Conservation (phyloP, 2,888 invertebrate genomes). For the Morpho deidamia region DNA sequence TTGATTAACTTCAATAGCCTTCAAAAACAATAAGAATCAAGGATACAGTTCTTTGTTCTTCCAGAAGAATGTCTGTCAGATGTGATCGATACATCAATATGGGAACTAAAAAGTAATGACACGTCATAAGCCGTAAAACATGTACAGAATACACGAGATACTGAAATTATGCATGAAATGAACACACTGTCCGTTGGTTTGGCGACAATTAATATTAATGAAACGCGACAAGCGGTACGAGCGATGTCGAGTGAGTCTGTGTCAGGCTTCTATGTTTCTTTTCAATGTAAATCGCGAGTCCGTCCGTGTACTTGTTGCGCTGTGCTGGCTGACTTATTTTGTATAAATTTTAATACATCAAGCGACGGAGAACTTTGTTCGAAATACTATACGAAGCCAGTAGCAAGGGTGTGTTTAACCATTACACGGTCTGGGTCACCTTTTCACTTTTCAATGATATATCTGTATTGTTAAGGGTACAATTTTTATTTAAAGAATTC, state of each 20-base stretch:
- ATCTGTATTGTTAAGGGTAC: no score
- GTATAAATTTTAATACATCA: slow-evolving; percentile 4
- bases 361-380: no score
- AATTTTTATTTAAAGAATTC: no score
- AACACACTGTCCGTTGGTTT: slow-evolving; percentile 56
- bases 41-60: no score
- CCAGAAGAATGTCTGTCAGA: no score
- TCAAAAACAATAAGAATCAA: neutral
- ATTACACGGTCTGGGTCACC: no score
- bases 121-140: slow-evolving; percentile 16
- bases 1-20: no score
- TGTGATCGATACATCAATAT: no score
- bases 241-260: slow-evolving; percentile 42
- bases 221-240: slow-evolving; percentile 62
- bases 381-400: no score
- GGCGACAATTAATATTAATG: slow-evolving; percentile 69
- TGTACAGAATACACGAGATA: slow-evolving; percentile 49
- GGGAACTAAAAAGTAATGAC: no score
- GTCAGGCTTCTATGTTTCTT: slow-evolving; percentile 52
- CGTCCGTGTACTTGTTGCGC: slow-evolving; percentile 50
- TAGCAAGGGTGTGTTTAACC: no score
- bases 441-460: no score
- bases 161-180: slow-evolving; percentile 68
- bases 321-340: slow-evolving; percentile 21
- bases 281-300: slow-evolving; percentile 62